Evolutionary conservation across 1,140 invertebrate genomes (phyloP).

Genomic region (Sinonovacula constricta): DNA sequence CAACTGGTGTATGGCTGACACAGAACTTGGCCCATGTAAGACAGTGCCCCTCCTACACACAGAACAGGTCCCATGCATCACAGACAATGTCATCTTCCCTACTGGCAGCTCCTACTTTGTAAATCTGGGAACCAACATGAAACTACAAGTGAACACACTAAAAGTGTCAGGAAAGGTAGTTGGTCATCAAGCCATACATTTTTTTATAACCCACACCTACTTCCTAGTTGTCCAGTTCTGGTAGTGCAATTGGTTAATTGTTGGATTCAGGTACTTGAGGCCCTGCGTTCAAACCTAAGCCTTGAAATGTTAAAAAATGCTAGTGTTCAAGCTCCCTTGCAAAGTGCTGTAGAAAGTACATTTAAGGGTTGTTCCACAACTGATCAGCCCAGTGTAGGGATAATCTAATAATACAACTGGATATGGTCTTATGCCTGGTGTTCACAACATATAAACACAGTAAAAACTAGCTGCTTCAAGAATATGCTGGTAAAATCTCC

Average conservation of each 20-base stretch:
- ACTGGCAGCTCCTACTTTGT: constrained; percentile 66
- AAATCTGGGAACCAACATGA: constrained; percentile 55
- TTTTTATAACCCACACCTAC: neutral
- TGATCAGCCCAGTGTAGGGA: no score
- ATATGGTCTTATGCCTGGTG: no score
- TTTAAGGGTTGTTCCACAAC: no score
- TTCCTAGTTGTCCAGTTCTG: neutral
- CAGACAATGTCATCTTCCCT: constrained; percentile 69
- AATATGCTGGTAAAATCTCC: no score
- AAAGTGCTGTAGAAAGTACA: no score
- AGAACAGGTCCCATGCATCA: constrained; percentile 68
- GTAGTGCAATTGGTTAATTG: neutral
- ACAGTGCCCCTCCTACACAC: constrained; percentile 58
- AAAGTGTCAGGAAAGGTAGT: constrained; percentile 67
- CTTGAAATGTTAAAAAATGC: no score
- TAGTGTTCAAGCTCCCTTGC: no score
- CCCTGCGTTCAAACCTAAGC: neutral
- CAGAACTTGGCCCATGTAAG: constrained; percentile 57
- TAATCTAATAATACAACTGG: no score
- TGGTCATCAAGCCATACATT: no score
- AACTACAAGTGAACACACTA: constrained; percentile 63
- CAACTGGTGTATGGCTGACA: constrained; percentile 68
- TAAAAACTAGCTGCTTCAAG: no score
- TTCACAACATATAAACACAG: no score
- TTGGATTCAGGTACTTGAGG: neutral